Conservation (phyloP, 2,797 vertebrate species). For the Enoplosus armatus region DNA sequence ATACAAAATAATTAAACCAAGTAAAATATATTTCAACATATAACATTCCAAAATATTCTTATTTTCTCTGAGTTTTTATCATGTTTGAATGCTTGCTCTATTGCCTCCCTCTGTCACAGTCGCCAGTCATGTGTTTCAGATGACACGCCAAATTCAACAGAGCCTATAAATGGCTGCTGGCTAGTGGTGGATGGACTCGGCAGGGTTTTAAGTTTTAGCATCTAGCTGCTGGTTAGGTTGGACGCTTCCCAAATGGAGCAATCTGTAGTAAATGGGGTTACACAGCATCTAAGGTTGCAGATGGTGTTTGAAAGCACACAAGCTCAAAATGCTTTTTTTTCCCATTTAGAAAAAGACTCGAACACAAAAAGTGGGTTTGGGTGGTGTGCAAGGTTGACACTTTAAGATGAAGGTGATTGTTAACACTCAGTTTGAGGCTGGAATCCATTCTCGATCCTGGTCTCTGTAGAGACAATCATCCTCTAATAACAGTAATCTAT, state of each 20-base stretch:
- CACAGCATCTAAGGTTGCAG: conserved; percentile 70
- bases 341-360: conserved; percentile 52
- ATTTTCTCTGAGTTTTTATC: conserved; percentile 23
- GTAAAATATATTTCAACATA: conserved; percentile 7
- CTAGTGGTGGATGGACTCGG: conserved; percentile 68
- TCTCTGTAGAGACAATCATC: conserved; percentile 74
- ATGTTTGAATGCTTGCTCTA: conserved; percentile 23
- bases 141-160: conserved; percentile 68
- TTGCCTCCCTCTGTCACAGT: conserved; percentile 40
- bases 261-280: conserved; percentile 74
- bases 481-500: conserved; percentile 87
- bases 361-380: conserved; percentile 57
- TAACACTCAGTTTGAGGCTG: conserved; percentile 76
- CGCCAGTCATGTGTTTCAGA: conserved; percentile 53
- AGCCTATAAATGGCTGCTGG: conserved; percentile 72
- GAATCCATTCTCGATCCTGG: conserved; percentile 73
- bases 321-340: conserved; percentile 9
- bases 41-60: conserved; percentile 1
- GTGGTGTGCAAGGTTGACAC: conserved; percentile 70
- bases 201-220: conserved; percentile 71
- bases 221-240: conserved; percentile 74
- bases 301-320: conserved; percentile 71
- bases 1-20: conserved; percentile 47
- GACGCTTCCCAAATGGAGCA: conserved; percentile 74
- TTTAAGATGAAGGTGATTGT: conserved; percentile 77